Base-by-base conservation (phyloP, 1,140 invertebrate genomes). In the Eurosta solidaginis region DNA sequence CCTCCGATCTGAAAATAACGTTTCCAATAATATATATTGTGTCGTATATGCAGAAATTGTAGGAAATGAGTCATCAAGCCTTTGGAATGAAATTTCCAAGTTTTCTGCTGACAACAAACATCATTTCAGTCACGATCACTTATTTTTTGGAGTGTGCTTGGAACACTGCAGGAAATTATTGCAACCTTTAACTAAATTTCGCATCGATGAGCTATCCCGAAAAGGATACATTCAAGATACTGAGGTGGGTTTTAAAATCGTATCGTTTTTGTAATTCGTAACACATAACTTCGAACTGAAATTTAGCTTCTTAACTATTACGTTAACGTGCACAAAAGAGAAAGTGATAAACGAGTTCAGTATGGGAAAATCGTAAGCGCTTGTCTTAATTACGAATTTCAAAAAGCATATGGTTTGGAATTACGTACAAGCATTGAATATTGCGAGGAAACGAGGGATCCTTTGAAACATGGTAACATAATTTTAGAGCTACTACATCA, bases 101-200 rank as follows among this genome's bases (percentile, higher is more conserved):
- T 88, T 89, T 42, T 89, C 89, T 22, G 80, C 79, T 7, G 78
- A 89, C 79, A 83, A 78, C 2, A 83, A 87, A n/a, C 89, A 90
- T 81, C 87, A 89, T 68, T 91, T 85, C 79, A 88, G 89, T 12
- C 90, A 91, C 81, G 90, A 90, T 82, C 87, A 85, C 79, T 80
- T 91, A 25, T 89, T 90, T 29, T 82, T 89, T 81, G 90, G 88
- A 2, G 82, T 90, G 0, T 91, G 90, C 80, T 79, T 91, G 6
- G 86, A 86, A 36, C 79, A 49, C n/a, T 88, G 86, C 42, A 80
- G 79, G 33, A 29, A 74, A 6, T 12, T 29, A 7, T 45, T 84
- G 0, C 74, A 76, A 6, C 52, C 75, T 0, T 49, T 79, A 1
- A 40, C 63, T 52, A 50, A 59, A 78, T 17, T 42, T 40, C 33